These are phyloP conservation scores for Drosophila funebris DNA, from an alignment of 1,140 invertebrate species.

Conservation along the genomic window DNA sequence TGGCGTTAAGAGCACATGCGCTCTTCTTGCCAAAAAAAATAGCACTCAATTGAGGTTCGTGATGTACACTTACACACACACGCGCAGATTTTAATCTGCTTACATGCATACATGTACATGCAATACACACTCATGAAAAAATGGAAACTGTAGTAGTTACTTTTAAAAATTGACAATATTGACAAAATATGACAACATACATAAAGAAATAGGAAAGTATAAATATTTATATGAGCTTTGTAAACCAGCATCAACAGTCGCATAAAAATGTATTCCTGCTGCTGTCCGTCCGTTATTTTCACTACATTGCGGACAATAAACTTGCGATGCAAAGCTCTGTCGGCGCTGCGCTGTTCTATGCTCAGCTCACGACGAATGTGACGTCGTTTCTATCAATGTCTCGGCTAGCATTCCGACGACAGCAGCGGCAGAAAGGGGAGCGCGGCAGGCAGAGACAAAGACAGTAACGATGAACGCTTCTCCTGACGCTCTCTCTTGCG, in stretches of 20 bases:
- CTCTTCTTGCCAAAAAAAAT: not conserved
- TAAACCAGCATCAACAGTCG: conserved; percentile 42
- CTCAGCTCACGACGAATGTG: conserved; percentile 26
- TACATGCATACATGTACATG: not conserved
- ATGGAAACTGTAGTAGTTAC: not conserved
- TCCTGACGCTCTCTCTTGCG: conserved; percentile 13
- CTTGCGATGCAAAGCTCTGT: conserved; percentile 41
- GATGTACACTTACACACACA: conserved; percentile 5
- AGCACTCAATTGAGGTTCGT: conserved; percentile 7
- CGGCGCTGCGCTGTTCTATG: not conserved
- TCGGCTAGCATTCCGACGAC: conserved; percentile 32
- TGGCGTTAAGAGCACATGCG: conserved; percentile 26
- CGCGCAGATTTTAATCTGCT: not conserved
- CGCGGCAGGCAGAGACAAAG: conserved; percentile 1
- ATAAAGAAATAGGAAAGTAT: not conserved
- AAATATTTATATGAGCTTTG: not conserved
- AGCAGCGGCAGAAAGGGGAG: not conserved
- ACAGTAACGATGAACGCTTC: not conserved
- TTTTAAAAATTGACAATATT: not conserved
- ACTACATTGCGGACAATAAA: conserved; percentile 36
- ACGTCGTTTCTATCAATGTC: conserved; percentile 44
- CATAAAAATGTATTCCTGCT: conserved; percentile 34
- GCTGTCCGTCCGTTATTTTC: conserved; percentile 9
- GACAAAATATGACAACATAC: no score
- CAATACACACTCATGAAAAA: not conserved